A percentile compares a stretch with the other conserved stretches of the same genome.
These are phyloP conservation scores for Ellobium chinense DNA, from an alignment of 2,888 invertebrate genomes.

Conservation along the genomic window DNA sequence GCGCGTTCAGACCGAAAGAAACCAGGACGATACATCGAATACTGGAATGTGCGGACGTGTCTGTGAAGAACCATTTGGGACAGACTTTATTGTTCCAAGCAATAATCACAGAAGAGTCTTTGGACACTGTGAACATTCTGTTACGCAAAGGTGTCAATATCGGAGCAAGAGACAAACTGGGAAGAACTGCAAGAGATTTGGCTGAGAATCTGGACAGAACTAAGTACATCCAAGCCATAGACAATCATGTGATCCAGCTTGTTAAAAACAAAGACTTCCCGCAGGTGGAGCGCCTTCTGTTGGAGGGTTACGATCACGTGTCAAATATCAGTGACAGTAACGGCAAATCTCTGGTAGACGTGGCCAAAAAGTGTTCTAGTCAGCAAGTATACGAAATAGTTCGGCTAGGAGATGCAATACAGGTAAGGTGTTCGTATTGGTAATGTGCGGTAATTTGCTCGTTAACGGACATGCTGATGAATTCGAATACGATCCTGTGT, in stretches of 20 bases:
- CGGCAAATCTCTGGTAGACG: conserved; percentile 63
- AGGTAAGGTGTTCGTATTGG: too few species aligned
- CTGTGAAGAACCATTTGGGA: conserved; percentile 61
- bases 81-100: conserved; percentile 69
- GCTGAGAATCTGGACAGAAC: conserved; percentile 59
- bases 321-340: conserved; percentile 63
- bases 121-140: conserved; percentile 52
- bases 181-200: conserved; percentile 63
- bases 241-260: conserved; percentile 62
- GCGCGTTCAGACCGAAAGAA: conserved; percentile 61
- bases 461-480: not conserved
- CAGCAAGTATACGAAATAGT: conserved; percentile 68
- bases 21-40: conserved; percentile 63
- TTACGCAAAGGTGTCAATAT: conserved; percentile 61
- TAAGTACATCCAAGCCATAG: conserved; percentile 58
- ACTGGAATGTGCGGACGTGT: conserved; percentile 64
- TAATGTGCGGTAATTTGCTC: not conserved
- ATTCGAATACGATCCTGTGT: not conserved
- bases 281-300: conserved; percentile 68
- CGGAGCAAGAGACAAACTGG: conserved; percentile 65
- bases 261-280: conserved; percentile 64
- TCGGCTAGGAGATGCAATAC: conserved; percentile 67
- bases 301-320: conserved; percentile 75
- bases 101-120: conserved; percentile 59
- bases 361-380: conserved; percentile 69